Base-by-base conservation (phyloP, 2,888 invertebrate species). In the Rhagophthalmus giganteus region DNA sequence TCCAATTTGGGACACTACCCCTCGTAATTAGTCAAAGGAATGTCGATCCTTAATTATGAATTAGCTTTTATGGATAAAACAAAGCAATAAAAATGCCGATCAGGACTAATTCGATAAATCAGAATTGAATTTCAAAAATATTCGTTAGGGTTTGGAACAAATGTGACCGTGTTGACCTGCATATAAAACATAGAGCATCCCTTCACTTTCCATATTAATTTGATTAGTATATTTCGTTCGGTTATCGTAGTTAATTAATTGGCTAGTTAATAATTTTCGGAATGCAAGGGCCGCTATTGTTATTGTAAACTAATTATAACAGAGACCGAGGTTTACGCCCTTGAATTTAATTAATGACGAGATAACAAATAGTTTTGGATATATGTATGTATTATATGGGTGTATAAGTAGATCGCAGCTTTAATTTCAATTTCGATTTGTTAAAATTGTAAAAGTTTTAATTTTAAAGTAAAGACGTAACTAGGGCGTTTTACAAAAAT, bases 101-200 rank as follows among this genome's bases (percentile, higher is more conserved):
- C n/a, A 2, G 13, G 37, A 11, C 20, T 3, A 35, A 35, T 11
- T 16, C 8, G 20, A 9, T 35, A 11, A 24, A 11, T 35, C 10
- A 7, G 2, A 9, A 12, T 24, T 25, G 11, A 20, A 25, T 35
- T 35, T 30, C 10, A 11, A 30, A 30, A 30, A 30, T n/a, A n/a
- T n/a, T 12, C 5, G 27, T 2, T 6, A 2, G 5, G 30, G 30
- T 30, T 30, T 30, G 10, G 5, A 30, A 11, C 20, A 30, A 30
- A 30, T 10, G 30, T 11, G 11, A 10, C 30, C 30, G n/a, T 30
- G 30, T 10, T 30, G 30, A 10, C 30, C 30, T 11, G 11, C 30
- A 11, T 11, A 30, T 30, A 10, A 10, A 30, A 11, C 10, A 11
- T 11, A 8, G 6, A 30, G 11, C 10, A 30, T 30, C 30, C 10